Evolutionary conservation across 2,797 vertebrate genomes (phyloP), one percentile per base, ranked within the genome.

Genomic region (Somateria mollissima): DNA sequence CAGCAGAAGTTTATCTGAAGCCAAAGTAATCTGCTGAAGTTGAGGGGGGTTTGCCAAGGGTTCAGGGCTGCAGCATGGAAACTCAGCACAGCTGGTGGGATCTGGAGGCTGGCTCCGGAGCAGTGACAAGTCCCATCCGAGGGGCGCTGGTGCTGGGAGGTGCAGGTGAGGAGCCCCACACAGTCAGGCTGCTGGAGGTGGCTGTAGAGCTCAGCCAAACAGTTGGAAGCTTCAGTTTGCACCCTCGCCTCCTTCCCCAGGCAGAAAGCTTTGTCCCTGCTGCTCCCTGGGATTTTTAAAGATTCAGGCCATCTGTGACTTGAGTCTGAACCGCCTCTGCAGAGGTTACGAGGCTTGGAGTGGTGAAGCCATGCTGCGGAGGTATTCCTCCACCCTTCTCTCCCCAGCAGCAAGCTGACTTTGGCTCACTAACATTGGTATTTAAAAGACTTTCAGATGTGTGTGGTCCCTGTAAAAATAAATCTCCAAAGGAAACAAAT

Each of bases 391-490:
- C 87, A 94, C 70, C 65, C 80, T 51, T 32, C 61, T 47, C 36
- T 94, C 90, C 60, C 54, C 41, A n/a, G 65, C 0, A 2, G 24
- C 74, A 60, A 79, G 74, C 87, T 94, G 81, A 65, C 30, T 83
- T 87, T 81, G 81, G 81, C 86, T 90, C 43, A 62, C 74, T 47
- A 80, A 15, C 41, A 24, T 0, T 53, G 71, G n/a, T 89, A 62
- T 95, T 95, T 93, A 78, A 95, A 95, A 87, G 78, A 60, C 93
- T 87, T 95, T 89, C 75, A 89, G 73, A 89, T 95, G 95, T 78
- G 93, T 95, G 96, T 96, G 95, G 96, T 97, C 94, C 78, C 62
- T 86, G 49, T 91, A 92, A 96, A 96, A 96, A 93, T 83, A 97
- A 95, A 94, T 93, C 88, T 96, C 84, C 60, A 85, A 92, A 96